Evolutionary conservation across 2,797 vertebrate genomes (phyloP), one percentile per base, ranked within the genome.

Genomic region (Acipenser oxyrinchus): DNA sequence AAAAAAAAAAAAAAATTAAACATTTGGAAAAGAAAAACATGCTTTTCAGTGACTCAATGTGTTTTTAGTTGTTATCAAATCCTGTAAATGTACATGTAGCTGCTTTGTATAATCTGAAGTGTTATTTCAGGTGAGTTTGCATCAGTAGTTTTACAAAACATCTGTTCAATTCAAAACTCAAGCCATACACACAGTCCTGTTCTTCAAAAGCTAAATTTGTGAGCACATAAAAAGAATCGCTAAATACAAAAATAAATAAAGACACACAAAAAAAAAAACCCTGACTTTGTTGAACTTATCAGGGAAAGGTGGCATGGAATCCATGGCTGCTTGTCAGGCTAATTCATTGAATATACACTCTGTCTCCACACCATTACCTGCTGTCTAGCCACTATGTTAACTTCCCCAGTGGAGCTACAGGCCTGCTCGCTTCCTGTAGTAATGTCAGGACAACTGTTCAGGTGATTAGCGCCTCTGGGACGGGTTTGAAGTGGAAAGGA

Each of bases 381-480:
- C 66, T 65, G 59, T 71, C 65, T 53, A 60, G 57, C 9, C 50
- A 64, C 12, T 37, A 62, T 12, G 11, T 50, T 59, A 66, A 62
- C 48, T 62, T 60, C 23, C 15, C 23, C 63, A 52, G 52, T 51
- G 62, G 51, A 50, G 60, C 53, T 55, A 15, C 61, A 8, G 48
- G 15, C 10, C 15, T 12, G 10, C 48, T n/a, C 8, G 62, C 60
- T 68, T 69, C 71, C 69, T 72, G 70, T 60, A 53, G 70, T 68
- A 70, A 72, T 62, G 59, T 62, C 62, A 59, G 69, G 69, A 69
- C 74, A 75, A 78, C 71, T 74, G 77, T 62, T 68, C 65, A 62
- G 71, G 70, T 75, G 74, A 75, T 73, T 74, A 77, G 55, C n/a
- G n/a, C 74, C 73, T 77, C 69, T 51, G 9, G 49, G 62, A 50